These are phyloP conservation scores for Branchinecta lindahli DNA, from an alignment of 1,140 invertebrate genomes.

Conservation along the genomic window DNA sequence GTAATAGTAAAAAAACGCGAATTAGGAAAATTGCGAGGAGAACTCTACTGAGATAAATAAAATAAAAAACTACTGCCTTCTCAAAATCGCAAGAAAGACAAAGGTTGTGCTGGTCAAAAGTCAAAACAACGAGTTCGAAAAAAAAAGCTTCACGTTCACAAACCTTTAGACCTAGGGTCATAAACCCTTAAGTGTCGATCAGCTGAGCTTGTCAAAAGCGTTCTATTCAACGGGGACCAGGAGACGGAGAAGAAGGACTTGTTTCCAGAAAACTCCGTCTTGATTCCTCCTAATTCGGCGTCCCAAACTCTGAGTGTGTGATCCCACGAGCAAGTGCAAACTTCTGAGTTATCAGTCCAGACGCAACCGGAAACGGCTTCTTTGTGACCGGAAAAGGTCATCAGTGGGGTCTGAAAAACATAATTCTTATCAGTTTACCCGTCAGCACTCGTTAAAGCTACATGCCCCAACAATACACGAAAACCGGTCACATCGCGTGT, in stretches of 20 bases:
- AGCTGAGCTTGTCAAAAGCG: conserved; percentile 67
- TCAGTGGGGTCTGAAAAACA: conserved; percentile 52
- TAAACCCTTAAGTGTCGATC: conserved; percentile 79
- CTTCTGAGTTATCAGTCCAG: conserved; percentile 58
- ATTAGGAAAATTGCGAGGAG: too few species aligned
- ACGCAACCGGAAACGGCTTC: conserved; percentile 69
- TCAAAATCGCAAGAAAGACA: background rate
- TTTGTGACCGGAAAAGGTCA: conserved; percentile 79
- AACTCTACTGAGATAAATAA: too few species aligned
- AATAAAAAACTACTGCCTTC: conserved; percentile 12
- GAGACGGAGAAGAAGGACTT: conserved; percentile 80
- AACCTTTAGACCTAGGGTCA: conserved; percentile 74
- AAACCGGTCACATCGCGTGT: too few species aligned
- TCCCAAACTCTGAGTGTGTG: conserved; percentile 92
- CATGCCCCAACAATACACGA: too few species aligned
- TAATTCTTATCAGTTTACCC: background rate
- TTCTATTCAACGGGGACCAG: conserved; percentile 56
- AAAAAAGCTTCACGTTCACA: conserved; percentile 18
- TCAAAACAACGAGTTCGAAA: too few species aligned
- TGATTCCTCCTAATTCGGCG: conserved; percentile 60
- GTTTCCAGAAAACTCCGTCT: conserved; percentile 63
- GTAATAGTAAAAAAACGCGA: too few species aligned
- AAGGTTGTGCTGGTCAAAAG: conserved; percentile 1
- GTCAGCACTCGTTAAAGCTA: too few species aligned
- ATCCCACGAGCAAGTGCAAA: conserved; percentile 83